phyloP scores from a whole-genome alignment of 2,113 vertebrate species.

The Ceyx melanurus region DNA sequence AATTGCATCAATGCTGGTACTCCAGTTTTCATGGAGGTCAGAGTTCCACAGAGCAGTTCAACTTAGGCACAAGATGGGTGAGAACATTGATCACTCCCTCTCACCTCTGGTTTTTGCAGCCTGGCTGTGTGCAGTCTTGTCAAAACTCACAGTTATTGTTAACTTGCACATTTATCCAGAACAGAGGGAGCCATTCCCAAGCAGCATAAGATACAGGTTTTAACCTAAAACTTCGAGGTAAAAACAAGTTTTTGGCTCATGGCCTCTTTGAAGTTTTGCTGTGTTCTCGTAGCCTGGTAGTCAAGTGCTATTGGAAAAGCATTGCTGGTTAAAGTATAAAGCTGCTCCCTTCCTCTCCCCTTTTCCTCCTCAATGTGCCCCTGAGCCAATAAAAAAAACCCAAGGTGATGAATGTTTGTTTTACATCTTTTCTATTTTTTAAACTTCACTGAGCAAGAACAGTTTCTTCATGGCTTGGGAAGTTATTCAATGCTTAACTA shows the following conservation, averaged over 20 bases:
- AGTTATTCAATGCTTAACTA: neutral
- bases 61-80: neutral
- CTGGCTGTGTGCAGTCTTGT: neutral
- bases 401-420: neutral
- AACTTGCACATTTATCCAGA: neutral
- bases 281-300: neutral
- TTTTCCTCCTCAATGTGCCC: neutral
- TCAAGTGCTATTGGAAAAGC: neutral
- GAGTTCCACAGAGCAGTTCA: neutral
- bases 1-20: neutral
- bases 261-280: neutral
- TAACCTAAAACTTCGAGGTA: neutral
- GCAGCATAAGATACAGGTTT: neutral
- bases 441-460: neutral
- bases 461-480: neutral
- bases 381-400: neutral
- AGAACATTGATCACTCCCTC: neutral
- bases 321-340: neutral
- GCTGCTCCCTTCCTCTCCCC: neutral
- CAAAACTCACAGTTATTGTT: neutral
- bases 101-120: neutral
- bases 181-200: neutral
- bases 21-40: neutral
- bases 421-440: neutral
- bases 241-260: neutral